A percentile compares a stretch with the other conserved stretches of the same genome.
These are phyloP conservation scores for Diplolepis rosae DNA, from an alignment of 2,888 invertebrate genomes.

Conservation along the genomic window DNA sequence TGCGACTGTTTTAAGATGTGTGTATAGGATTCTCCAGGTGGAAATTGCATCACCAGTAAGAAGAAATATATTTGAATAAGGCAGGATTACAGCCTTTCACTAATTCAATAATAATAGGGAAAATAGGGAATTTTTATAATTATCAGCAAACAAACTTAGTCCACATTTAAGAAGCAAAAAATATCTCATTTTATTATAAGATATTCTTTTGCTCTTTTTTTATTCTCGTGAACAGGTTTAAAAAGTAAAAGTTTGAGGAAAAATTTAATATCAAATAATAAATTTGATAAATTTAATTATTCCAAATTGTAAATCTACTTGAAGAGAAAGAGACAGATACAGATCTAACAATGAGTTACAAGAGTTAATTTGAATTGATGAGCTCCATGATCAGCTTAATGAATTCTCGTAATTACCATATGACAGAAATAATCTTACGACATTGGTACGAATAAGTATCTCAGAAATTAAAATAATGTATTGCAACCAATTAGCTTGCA, in stretches of 20 bases:
- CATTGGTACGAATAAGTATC: slow-evolving; percentile 23
- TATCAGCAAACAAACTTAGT: slow-evolving; percentile 50
- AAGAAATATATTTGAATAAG: not conserved
- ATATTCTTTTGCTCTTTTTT: too few relatives aligned
- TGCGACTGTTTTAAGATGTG: not conserved
- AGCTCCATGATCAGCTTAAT: slow-evolving; percentile 22
- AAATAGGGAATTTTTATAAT: slow-evolving; percentile 46
- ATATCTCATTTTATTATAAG: too few relatives aligned
- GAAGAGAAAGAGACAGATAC: not conserved
- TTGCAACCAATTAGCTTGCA: slow-evolving; percentile 9
- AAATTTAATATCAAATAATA: not conserved
- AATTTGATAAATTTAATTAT: not conserved
- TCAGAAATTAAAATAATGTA: slow-evolving; percentile 27
- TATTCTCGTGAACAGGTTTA: too few relatives aligned
- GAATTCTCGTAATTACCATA: slow-evolving; percentile 27
- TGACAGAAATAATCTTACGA: slow-evolving; percentile 15
- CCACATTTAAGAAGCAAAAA: slow-evolving; percentile 33
- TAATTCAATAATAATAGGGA: not conserved
- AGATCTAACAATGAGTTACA: slow-evolving; percentile 1
- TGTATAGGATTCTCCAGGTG: not conserved
- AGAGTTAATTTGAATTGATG: slow-evolving; percentile 25
- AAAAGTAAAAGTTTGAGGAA: not conserved
- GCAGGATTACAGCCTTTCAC: not conserved
- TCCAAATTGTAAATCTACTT: not conserved
- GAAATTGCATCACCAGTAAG: not conserved